Base-by-base conservation (phyloP, 2,888 invertebrate genomes). In the Cactoblastis cactorum region DNA sequence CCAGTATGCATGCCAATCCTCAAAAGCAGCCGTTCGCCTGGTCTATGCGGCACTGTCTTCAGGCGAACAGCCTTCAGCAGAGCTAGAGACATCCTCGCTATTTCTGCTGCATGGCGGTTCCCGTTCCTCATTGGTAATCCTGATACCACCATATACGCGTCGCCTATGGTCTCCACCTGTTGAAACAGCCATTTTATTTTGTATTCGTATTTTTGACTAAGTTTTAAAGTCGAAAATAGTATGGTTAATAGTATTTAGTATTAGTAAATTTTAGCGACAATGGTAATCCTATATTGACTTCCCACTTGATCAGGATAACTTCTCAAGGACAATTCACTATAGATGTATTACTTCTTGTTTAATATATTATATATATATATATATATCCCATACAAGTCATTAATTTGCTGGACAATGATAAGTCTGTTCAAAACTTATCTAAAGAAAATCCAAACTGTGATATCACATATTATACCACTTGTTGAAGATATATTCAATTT, bases 1-100 rank as follows among this genome's bases (percentile, higher is more conserved):
- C 94, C 95, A 53, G 97, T 94, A 79, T 99, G 98, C 80, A 99
- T 93, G 32, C 98, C 99, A 64, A 99, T 98, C 58, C 99, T 91
- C 3, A 99, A 91, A 66, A 96, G 95, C 39, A 99, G 90, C 58
- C 95, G 93, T 67, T 97, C 96, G 11, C 93, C 92, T 0, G 98
- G 98, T 56, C 96, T 90, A 80, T 99, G 99, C 14, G 96, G 94
- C 52, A 99, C 98, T 28, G 93, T 93, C 86, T 98, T 99, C 55
- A 94, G 95, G 69, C 94, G 92, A 22, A 98, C 97, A 6, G 95
- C 95, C 38, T 95, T 92, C 49, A 98, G 91, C 11, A 99, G 89
- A 0, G 96, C 95, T 49, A 99, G 85, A 0, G 98, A 96, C 95
- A 98, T 96, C 47, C 97, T 91, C 0, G 97, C 97, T 45, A 99